Evolutionary conservation across 2,113 vertebrate species (phyloP), one percentile per base, ranked within the genome.

Genomic region (Chroicocephalus ridibundus): DNA sequence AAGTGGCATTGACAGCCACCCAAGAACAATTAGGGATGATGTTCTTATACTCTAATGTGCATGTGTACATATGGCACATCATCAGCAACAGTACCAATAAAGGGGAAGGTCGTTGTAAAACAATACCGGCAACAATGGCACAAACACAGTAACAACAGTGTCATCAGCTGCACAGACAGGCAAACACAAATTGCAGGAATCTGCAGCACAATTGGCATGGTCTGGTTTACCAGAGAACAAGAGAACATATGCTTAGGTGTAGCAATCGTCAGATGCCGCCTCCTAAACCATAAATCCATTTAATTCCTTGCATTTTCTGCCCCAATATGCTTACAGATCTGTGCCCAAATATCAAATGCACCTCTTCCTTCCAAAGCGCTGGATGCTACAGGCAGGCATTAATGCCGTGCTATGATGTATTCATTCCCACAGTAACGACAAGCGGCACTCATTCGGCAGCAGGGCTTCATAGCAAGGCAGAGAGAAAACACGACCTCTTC

Each of bases 51-150:
- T 87, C 69, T 93, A 91, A 96, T 79, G 75, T 96, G 88, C 86
- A 71, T 66, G 74, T 60, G 84, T 96, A 93, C 97, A 95, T 97
- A 96, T 91, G 95, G 94, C 83, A 89, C 70, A 91, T 76, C 91
- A 94, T 88, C 92, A 96, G 82, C 86, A 85, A 85, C 70, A 82
- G 49, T 17, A 95, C 78, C 93, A 84, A 91, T 88, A 91, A 94
- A 87, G 58, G 15, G 58, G 91, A 95, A 94, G 89, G 95, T 94
- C 84, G 14, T 11, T 84, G 74, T 95, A 87, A 94, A 95, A 89
- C 74, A 87, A 86, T 91, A 72, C 62, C 70, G 85, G 86, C 58
- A 76, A 96, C 91, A 86, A 62, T 29, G 69, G 74, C 91, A 89
- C 86, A 69, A 81, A 81, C 88, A 88, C 66, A 92, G 72, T 40